phyloP scores from a whole-genome alignment of 2,888 invertebrate genomes.

The Shargacucullia verbasci region DNA sequence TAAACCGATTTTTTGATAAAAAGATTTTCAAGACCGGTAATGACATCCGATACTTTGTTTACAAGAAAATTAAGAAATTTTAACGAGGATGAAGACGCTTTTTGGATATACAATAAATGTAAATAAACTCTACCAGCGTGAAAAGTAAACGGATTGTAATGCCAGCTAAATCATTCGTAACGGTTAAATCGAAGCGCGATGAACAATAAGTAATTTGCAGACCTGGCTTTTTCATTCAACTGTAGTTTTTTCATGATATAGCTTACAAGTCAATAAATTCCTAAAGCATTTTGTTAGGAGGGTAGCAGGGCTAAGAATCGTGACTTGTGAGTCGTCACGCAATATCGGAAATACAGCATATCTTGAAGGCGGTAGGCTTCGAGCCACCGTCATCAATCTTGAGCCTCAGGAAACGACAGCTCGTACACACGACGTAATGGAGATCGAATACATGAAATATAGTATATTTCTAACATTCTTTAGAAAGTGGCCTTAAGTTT shows the following conservation, averaged over 20 bases:
- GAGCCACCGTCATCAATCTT: slow-evolving; percentile 77
- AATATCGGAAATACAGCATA: slow-evolving; percentile 75
- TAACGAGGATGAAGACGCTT: no score
- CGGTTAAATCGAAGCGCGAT: no score
- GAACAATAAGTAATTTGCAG: no score
- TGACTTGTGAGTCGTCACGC: slow-evolving; percentile 75
- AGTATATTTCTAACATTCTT: slow-evolving; percentile 2
- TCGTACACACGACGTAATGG: slow-evolving; percentile 54
- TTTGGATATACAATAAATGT: slow-evolving; percentile 36
- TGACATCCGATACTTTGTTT: no score
- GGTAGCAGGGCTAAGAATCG: slow-evolving; percentile 64
- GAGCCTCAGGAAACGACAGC: slow-evolving; percentile 62
- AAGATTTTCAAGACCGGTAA: no score
- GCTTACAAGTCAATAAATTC: slow-evolving; percentile 66
- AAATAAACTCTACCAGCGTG: slow-evolving; percentile 49
- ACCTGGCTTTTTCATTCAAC: slow-evolving; percentile 4
- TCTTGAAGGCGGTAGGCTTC: slow-evolving; percentile 70
- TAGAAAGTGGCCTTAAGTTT: no score
- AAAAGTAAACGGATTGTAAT: no score
- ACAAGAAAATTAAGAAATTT: no score
- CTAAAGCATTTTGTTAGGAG: slow-evolving; percentile 61
- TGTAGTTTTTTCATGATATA: slow-evolving; percentile 36
- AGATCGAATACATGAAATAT: slow-evolving; percentile 39
- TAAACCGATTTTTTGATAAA: no score
- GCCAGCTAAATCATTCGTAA: no score